Percentiles rank a stretch among this genome's conserved stretches.
Conservation (phyloP, 2,113 vertebrate species). For the Trichechus manatus region DNA sequence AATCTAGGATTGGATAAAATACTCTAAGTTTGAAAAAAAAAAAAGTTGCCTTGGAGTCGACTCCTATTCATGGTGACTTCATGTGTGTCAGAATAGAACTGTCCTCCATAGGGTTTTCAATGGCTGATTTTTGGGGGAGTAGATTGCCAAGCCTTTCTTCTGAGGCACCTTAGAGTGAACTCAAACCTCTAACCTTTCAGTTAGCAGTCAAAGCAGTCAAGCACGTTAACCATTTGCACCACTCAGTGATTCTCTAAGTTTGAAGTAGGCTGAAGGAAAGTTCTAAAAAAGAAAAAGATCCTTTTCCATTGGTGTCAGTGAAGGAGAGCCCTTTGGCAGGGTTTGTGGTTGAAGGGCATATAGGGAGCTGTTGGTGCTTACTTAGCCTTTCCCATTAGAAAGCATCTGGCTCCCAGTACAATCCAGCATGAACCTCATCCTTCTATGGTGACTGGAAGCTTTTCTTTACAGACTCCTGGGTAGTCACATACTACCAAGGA, state of each 20-base stretch:
- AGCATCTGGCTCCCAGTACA: not conserved
- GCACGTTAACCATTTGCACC: too few species aligned
- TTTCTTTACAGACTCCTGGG: not conserved
- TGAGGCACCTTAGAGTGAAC: too few species aligned
- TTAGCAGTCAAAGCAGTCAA: too few species aligned
- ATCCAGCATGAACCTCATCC: not conserved
- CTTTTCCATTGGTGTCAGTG: not conserved
- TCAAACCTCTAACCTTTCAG: too few species aligned
- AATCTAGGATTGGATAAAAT: not conserved
- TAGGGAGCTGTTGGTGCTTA: not conserved
- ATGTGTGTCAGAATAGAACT: not conserved
- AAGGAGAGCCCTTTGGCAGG: not conserved
- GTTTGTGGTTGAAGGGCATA: slow-evolving; percentile 36
- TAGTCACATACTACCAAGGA: not conserved
- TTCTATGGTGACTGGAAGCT: not conserved
- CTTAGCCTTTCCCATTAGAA: not conserved
- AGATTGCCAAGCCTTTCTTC: too few species aligned
- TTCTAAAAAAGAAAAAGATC: not conserved
- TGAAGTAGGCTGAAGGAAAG: not conserved
- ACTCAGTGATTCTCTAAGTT: too few species aligned
- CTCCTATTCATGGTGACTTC: not conserved
- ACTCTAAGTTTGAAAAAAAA: not conserved
- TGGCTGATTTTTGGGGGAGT: too few species aligned
- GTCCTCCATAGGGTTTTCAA: too few species aligned
- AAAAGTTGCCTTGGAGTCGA: not conserved